Evolutionary conservation across 2,888 invertebrate genomes (phyloP).

Genomic region (Drosophila stalkeri): DNA sequence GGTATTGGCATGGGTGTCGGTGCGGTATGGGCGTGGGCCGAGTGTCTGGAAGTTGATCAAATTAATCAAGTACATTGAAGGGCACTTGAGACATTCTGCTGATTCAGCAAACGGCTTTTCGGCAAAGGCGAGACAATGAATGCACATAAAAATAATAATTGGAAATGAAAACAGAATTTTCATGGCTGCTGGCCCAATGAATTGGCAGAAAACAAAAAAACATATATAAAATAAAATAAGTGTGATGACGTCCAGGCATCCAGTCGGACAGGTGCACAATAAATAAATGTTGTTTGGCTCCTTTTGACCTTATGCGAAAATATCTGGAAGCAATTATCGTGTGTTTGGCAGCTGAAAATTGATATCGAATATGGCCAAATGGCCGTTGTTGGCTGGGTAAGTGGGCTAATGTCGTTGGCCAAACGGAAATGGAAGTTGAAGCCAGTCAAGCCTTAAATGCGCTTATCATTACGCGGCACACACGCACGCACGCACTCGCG

Average conservation of each 20-base stretch:
- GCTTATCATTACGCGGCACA: conserved; percentile 71
- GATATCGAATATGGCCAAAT: conserved; percentile 32
- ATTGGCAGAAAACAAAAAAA: conserved; percentile 57
- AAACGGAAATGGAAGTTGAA: conserved; percentile 28
- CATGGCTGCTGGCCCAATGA: conserved; percentile 62
- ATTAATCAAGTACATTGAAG: conserved; percentile 79
- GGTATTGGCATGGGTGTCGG: background rate
- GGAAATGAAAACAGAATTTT: conserved; percentile 81
- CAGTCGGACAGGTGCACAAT: conserved; percentile 53
- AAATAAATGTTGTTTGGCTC: background rate
- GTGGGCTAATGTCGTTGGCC: conserved; percentile 21
- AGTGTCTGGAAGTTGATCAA: conserved; percentile 68
- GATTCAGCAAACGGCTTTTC: conserved; percentile 66
- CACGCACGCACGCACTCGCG: conserved; percentile 15
- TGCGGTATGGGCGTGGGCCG: background rate
- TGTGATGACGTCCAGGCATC: background rate
- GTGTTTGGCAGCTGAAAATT: conserved; percentile 44
- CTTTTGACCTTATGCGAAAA: conserved; percentile 65
- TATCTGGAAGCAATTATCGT: conserved; percentile 61
- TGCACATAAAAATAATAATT: conserved; percentile 81
- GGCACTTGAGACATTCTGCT: conserved; percentile 64
- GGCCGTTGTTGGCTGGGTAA: conserved; percentile 14
- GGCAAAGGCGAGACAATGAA: conserved; percentile 63
- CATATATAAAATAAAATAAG: background rate
- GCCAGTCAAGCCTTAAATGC: conserved; percentile 69